These are phyloP conservation scores for Urocyon cinereoargenteus DNA, from an alignment of 2,797 vertebrate genomes.

Conservation along the genomic window DNA sequence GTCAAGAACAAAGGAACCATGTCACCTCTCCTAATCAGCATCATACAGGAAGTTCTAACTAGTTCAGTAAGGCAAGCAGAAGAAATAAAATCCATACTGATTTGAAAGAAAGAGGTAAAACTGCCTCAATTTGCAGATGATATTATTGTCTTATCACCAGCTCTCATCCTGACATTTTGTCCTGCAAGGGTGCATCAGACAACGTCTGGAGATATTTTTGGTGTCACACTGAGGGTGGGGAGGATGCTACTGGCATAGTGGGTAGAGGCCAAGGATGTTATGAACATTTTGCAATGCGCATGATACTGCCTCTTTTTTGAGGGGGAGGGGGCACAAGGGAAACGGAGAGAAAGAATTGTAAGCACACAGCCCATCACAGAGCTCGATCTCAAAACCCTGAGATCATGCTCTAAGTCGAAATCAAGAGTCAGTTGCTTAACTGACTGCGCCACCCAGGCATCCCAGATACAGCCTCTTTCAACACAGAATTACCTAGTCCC, in stretches of 20 bases:
- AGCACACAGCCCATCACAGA: neutral
- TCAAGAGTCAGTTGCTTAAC: neutral
- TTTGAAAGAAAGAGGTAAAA: neutral
- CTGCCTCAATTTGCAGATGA: neutral
- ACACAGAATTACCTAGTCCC: neutral
- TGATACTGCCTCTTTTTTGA: neutral
- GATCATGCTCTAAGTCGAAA: neutral
- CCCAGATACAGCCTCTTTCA: neutral
- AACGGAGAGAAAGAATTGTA: neutral
- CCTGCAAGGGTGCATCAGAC: neutral
- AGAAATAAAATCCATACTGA: neutral
- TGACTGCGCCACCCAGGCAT: neutral
- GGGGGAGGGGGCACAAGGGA: neutral
- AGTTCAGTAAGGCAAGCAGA: neutral
- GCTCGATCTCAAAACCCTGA: neutral
- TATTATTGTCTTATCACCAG: neutral
- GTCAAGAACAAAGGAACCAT: neutral
- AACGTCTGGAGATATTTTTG: neutral
- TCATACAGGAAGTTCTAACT: neutral
- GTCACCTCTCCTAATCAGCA: neutral
- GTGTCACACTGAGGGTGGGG: neutral
- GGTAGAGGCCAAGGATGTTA: neutral
- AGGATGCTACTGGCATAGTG: too few species aligned
- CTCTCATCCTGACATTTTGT: neutral
- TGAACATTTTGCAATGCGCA: neutral